Conservation (phyloP, 2,113 vertebrate genomes). For the Phrynosoma blainvillii region DNA sequence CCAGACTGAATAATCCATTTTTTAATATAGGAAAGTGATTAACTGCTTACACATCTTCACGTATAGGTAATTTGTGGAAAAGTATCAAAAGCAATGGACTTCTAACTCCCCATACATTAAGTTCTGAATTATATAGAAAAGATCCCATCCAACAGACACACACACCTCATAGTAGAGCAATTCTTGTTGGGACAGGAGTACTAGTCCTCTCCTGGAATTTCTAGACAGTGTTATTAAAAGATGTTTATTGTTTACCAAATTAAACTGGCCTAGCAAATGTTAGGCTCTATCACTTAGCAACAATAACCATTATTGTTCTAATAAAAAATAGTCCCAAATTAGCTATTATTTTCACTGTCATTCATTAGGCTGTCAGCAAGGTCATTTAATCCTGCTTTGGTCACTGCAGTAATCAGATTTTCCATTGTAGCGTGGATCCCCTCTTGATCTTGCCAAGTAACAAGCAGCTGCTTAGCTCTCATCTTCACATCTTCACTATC, state of each 20-base stretch:
- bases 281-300: constrained; percentile 54
- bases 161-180: background rate
- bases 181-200: background rate
- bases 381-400: constrained; percentile 81
- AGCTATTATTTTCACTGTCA: constrained; percentile 74
- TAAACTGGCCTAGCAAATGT: constrained; percentile 63
- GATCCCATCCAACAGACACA: too few relatives aligned
- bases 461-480: constrained; percentile 93
- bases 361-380: constrained; percentile 84
- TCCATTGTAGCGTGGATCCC: constrained; percentile 87
- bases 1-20: background rate
- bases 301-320: constrained; percentile 52
- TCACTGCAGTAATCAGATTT: constrained; percentile 83
- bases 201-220: background rate
- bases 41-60: background rate
- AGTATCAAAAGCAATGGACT: background rate
- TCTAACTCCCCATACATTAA: background rate
- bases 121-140: background rate
- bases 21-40: background rate
- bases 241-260: constrained; percentile 37
- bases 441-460: constrained; percentile 97
- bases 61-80: background rate
- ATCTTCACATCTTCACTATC: constrained; percentile 93
- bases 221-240: constrained; percentile 41
- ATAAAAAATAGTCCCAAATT: constrained; percentile 29